Conservation (phyloP, 2,113 vertebrate genomes). For the Chamaetylas fuelleborni region DNA sequence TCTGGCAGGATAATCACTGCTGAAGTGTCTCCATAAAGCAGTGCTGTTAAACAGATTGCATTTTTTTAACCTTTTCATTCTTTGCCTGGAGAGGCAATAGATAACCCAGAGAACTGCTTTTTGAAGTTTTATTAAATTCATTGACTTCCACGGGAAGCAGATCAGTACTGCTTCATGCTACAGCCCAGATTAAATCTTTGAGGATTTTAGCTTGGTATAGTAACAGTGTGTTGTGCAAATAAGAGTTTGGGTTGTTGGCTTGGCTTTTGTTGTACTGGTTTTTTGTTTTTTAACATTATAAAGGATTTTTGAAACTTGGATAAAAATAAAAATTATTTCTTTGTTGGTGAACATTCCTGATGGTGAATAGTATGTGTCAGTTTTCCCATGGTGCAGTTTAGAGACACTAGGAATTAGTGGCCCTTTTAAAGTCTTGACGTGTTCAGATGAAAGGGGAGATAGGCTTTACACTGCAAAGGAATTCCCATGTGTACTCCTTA, state of each 20-base stretch:
- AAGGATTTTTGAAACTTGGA: background rate
- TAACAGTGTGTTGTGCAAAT: background rate
- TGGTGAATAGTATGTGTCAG: background rate
- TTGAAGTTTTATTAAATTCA: slow-evolving; percentile 52
- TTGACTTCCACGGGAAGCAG: slow-evolving; percentile 14
- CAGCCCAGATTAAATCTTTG: slow-evolving; percentile 7
- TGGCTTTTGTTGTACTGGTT: background rate
- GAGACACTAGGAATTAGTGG: slow-evolving; percentile 8
- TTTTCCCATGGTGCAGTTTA: background rate
- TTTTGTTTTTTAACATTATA: background rate
- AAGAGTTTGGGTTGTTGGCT: background rate
- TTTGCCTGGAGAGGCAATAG: slow-evolving; percentile 7
- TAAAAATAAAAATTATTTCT: background rate
- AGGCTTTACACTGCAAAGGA: background rate
- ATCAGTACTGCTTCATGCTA: slow-evolving; percentile 11
- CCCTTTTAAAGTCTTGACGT: background rate
- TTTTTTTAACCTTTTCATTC: slow-evolving; percentile 48
- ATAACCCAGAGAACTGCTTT: slow-evolving; percentile 38
- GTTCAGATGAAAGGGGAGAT: background rate
- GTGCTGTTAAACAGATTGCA: background rate
- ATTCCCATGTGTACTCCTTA: background rate
- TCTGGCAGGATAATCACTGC: background rate
- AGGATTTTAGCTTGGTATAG: background rate
- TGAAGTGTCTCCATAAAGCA: background rate
- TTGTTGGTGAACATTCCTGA: slow-evolving; percentile 8